These are phyloP conservation scores for Leptoteleia sp. DNA, from an alignment of 1,140 invertebrate species.

Conservation along the genomic window DNA sequence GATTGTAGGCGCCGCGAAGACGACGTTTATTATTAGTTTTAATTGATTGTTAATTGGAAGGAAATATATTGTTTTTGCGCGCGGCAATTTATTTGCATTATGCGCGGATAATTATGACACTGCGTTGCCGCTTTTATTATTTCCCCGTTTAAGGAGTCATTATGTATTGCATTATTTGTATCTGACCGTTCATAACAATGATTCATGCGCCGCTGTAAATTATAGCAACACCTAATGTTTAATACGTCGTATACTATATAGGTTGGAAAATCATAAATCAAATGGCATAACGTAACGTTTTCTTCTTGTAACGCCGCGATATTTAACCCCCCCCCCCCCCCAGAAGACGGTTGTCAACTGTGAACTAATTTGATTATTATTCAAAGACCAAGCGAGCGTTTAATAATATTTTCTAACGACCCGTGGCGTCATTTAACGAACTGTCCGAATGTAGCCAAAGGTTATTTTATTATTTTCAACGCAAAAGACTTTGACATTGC, in stretches of 20 bases:
- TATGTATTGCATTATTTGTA: conserved; percentile 12
- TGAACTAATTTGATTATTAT: too few species aligned
- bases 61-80: background rate
- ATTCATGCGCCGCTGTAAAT: conserved; percentile 23
- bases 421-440: too few species aligned
- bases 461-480: too few species aligned
- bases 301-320: too few species aligned
- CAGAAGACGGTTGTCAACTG: too few species aligned
- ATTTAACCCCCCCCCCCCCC: too few species aligned
- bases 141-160: conserved; percentile 10
- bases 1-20: background rate
- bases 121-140: conserved; percentile 5
- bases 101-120: too few species aligned
- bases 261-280: conserved; percentile 31
- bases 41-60: conserved; percentile 3
- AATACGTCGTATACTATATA: conserved; percentile 5
- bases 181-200: conserved; percentile 26
- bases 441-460: too few species aligned
- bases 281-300: conserved; percentile 10
- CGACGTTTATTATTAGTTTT: background rate
- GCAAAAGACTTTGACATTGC: too few species aligned
- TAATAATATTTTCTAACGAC: too few species aligned
- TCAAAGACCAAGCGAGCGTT: too few species aligned
- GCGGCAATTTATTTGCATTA: conserved; percentile 1
- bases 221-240: conserved; percentile 20